A percentile compares a stretch with the other conserved stretches of the same genome.
phyloP scores from a whole-genome alignment of 2,797 vertebrate species.

The Sebastes glaucus region DNA sequence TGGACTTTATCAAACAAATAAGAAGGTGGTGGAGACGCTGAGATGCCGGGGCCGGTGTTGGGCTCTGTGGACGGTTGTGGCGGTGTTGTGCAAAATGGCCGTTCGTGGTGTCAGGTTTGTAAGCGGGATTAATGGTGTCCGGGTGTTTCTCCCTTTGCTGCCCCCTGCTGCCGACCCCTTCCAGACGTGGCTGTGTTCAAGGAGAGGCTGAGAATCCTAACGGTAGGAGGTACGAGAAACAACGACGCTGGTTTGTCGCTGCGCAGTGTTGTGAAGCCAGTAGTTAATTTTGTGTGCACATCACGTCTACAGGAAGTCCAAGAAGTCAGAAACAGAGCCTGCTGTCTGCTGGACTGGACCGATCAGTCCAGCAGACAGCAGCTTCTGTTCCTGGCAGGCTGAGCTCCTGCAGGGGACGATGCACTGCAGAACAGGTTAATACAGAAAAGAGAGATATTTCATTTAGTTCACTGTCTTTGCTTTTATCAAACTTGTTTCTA shows the following conservation, averaged over 20 bases:
- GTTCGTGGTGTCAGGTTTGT: not conserved
- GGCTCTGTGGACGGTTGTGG: not conserved
- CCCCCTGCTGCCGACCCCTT: slow-evolving; percentile 66
- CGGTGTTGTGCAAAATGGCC: not conserved
- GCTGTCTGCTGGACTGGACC: not conserved
- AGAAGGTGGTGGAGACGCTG: slow-evolving; percentile 21
- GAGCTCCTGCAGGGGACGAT: not conserved
- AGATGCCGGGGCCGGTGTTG: not conserved
- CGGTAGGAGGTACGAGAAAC: slow-evolving; percentile 92
- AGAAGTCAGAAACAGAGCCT: not conserved
- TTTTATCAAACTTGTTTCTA: not conserved
- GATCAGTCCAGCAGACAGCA: not conserved
- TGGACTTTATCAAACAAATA: not conserved
- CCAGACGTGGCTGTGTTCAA: slow-evolving; percentile 92
- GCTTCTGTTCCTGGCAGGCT: not conserved
- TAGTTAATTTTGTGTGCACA: not conserved
- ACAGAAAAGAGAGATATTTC: not conserved
- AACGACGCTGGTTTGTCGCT: slow-evolving; percentile 19
- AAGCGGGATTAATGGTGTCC: slow-evolving; percentile 65
- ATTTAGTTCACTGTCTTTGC: slow-evolving; percentile 14
- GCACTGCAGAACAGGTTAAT: not conserved
- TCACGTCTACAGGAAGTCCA: not conserved
- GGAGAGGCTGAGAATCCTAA: slow-evolving; percentile 94
- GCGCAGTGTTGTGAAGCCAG: slow-evolving; percentile 3
- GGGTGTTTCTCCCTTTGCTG: slow-evolving; percentile 75